Conservation (phyloP, 2,113 vertebrate species). For the Paramormyrops kingsleyae region DNA sequence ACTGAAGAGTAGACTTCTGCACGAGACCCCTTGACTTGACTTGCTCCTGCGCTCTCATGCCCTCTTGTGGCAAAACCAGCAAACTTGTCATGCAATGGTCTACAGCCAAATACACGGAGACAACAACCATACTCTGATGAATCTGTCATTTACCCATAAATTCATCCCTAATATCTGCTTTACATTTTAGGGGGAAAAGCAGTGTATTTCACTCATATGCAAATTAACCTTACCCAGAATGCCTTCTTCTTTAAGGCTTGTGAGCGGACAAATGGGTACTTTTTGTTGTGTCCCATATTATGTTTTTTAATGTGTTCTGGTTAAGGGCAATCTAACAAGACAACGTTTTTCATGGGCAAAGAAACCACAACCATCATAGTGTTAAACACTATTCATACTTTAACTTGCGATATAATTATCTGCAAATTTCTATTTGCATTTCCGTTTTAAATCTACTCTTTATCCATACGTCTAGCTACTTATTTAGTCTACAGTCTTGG, state of each 20-base stretch:
- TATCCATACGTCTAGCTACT: not conserved
- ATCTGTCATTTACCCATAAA: not conserved
- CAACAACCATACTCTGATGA: not conserved
- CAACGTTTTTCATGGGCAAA: not conserved
- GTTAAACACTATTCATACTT: not conserved
- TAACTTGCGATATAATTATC: not conserved
- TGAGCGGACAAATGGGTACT: not conserved
- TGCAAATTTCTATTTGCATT: not conserved
- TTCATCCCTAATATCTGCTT: not conserved
- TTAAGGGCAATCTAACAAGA: not conserved
- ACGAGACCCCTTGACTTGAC: not conserved
- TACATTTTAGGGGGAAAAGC: not conserved
- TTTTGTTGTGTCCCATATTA: not conserved
- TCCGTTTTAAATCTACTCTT: not conserved
- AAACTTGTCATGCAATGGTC: not conserved
- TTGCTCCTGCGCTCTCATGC: conserved; percentile 36
- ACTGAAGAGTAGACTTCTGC: not conserved
- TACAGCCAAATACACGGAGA: not conserved
- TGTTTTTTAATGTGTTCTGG: not conserved
- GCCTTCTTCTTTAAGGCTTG: not conserved
- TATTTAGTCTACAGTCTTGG: not conserved
- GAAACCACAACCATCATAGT: not conserved
- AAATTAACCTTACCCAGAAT: not conserved
- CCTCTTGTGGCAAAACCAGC: conserved; percentile 47
- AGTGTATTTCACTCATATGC: not conserved